Evolutionary conservation across 1,140 invertebrate genomes (phyloP).

Genomic region (Eumeta japonica): DNA sequence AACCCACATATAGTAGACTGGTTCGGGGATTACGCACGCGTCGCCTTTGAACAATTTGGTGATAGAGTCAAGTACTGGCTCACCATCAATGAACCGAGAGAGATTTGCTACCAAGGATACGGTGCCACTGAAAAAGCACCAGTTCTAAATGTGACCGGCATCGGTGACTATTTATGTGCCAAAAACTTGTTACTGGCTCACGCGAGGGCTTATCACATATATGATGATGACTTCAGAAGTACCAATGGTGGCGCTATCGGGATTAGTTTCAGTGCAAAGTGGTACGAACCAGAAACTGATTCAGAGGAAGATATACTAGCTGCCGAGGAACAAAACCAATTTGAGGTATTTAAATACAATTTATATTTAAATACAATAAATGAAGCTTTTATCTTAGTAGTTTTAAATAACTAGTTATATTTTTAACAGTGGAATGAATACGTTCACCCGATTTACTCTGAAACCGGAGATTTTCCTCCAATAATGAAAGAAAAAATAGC

Average conservation of each 20-base stretch:
- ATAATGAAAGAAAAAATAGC: slow-evolving; percentile 27
- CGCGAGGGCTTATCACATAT: slow-evolving; percentile 51
- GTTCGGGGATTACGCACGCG: slow-evolving; percentile 58
- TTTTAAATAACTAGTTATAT: slow-evolving; percentile 5
- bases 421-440: slow-evolving; percentile 27
- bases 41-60: slow-evolving; percentile 52
- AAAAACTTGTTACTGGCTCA: slow-evolving; percentile 59
- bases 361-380: neutral
- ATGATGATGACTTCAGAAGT: slow-evolving; percentile 29
- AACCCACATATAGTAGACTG: too few species aligned
- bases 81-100: slow-evolving; percentile 52
- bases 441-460: slow-evolving; percentile 28
- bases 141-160: slow-evolving; percentile 29
- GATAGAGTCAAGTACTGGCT: slow-evolving; percentile 52
- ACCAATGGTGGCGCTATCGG: slow-evolving; percentile 56
- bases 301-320: slow-evolving; percentile 52
- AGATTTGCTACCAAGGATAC: slow-evolving; percentile 34
- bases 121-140: slow-evolving; percentile 26
- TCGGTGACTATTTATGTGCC: slow-evolving; percentile 54
- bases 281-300: slow-evolving; percentile 53
- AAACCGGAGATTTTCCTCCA: slow-evolving; percentile 34
- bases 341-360: slow-evolving; percentile 26
- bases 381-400: slow-evolving; percentile 4
- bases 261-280: slow-evolving; percentile 58
- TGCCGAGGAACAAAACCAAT: slow-evolving; percentile 44